Evolutionary conservation across 2,797 vertebrate species (phyloP), one percentile per base, ranked within the genome.

Genomic region (Tadarida brasiliensis): DNA sequence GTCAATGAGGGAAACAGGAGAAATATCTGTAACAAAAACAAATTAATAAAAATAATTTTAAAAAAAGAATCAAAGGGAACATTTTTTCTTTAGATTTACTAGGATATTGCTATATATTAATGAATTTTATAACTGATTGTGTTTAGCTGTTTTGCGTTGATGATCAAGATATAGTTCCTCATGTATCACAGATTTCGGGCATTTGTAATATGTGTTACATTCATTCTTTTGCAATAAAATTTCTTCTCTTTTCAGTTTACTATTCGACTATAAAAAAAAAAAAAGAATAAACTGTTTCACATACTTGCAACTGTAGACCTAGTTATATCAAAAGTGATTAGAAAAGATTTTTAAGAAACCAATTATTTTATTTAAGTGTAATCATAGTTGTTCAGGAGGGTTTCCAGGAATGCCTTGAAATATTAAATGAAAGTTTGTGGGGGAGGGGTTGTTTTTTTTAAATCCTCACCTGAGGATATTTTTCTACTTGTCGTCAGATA

Each of bases 341-440:
- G 12, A 94, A 94, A 87, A 77, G 1, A 54, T 67, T 78, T 93
- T 87, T 35, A 71, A 81, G 30, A 95, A 91, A 54, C 4, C 22
- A 87, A 33, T 59, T 59, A 35, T 73, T 87, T 90, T 56, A 51
- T 30, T 89, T 77, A 91, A 87, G 49, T 49, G 7, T 47, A 81
- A 77, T 61, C 35, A 51, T 20, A 86, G 49, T 12, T 71, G 4
- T 59, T 56, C 7, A 57, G 33, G 30, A 26, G 24, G 8, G 12
- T 83, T 54, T 57, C 57, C 33, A 63, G 51, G 12, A 30, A 92
- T 65, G 28, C 30, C 35, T 61, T 67, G 49, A 91, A 96, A 91
- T 74, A n/a, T 17, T 71, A 93, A 71, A 19, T 15, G 12, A 68
- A 94, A 95, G 47, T 65, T 67, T 94, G 39, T 44, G 39, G 39